Evolutionary conservation across 2,797 vertebrate species (phyloP).

Genomic region (Ambastaia sidthimunki): DNA sequence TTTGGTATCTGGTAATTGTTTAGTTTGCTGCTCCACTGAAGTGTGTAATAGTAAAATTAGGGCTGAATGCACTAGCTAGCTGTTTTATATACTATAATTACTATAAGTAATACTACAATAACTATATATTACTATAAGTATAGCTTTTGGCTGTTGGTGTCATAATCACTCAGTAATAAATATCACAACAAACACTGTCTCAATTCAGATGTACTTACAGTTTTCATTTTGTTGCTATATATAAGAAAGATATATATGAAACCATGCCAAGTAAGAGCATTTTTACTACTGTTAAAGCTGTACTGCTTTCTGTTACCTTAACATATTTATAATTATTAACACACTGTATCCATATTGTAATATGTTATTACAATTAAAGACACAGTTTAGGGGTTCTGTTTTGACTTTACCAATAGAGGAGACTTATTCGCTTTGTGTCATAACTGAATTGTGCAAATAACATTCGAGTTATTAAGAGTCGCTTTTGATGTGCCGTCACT

Average conservation of each 20-base stretch:
- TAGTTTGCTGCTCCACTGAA: conserved; percentile 47
- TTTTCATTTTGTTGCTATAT: background rate
- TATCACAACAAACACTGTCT: conserved; percentile 23
- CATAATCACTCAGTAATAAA: conserved; percentile 39
- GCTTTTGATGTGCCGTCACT: too few species aligned
- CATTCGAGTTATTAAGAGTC: too few species aligned
- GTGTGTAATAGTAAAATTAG: conserved; percentile 43
- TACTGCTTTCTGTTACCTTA: background rate
- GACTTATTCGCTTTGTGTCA: background rate
- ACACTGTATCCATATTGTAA: background rate
- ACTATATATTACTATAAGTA: too few species aligned
- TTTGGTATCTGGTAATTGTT: conserved; percentile 28
- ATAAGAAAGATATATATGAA: background rate
- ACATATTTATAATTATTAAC: background rate
- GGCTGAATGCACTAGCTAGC: conserved; percentile 16
- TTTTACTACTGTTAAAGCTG: background rate
- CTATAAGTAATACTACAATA: too few species aligned
- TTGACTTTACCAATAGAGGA: background rate
- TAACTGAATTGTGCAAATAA: background rate
- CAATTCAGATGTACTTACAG: conserved; percentile 15
- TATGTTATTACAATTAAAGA: too few species aligned
- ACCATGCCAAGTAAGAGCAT: background rate
- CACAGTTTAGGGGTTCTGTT: background rate
- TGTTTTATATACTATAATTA: too few species aligned
- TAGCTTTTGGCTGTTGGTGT: background rate